phyloP scores from a whole-genome alignment of 1,140 invertebrate genomes.

The Adelges cooleyi region DNA sequence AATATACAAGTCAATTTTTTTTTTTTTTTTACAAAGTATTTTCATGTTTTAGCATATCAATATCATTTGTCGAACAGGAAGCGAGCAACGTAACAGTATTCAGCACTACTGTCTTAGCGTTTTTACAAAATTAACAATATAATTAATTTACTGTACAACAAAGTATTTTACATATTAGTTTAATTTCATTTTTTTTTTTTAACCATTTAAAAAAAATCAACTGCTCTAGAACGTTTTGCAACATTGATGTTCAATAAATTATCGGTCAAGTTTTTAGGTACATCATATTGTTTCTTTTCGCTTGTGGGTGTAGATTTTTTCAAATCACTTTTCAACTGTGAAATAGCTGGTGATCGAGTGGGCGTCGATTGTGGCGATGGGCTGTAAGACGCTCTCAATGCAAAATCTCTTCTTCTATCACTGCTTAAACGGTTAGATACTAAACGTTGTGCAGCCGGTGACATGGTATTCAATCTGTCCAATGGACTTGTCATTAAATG shows the following conservation, averaged over 20 bases:
- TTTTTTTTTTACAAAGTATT: too few relatives aligned
- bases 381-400: slow-evolving; percentile 31
- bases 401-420: neutral
- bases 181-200: too few relatives aligned
- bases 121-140: slow-evolving; percentile 8
- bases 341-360: slow-evolving; percentile 34
- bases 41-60: slow-evolving; percentile 17
- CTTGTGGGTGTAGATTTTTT: slow-evolving; percentile 37
- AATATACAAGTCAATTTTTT: too few relatives aligned
- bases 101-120: slow-evolving; percentile 10
- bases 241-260: slow-evolving; percentile 61
- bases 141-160: neutral
- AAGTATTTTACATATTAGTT: neutral
- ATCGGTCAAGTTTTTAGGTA: slow-evolving; percentile 51
- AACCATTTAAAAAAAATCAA: slow-evolving; percentile 50
- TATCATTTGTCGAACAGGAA: slow-evolving; percentile 14
- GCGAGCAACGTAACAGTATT: slow-evolving; percentile 6
- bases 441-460: slow-evolving; percentile 79
- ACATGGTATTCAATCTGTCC: slow-evolving; percentile 79
- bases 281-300: slow-evolving; percentile 29
- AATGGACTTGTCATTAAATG: slow-evolving; percentile 38
- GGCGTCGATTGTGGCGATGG: slow-evolving; percentile 36
- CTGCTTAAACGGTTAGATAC: slow-evolving; percentile 45
- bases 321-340: slow-evolving; percentile 38
- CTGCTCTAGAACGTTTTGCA: slow-evolving; percentile 50